These are phyloP conservation scores for Daubentonia madagascariensis DNA, from an alignment of 2,113 vertebrate species.

Conservation along the genomic window DNA sequence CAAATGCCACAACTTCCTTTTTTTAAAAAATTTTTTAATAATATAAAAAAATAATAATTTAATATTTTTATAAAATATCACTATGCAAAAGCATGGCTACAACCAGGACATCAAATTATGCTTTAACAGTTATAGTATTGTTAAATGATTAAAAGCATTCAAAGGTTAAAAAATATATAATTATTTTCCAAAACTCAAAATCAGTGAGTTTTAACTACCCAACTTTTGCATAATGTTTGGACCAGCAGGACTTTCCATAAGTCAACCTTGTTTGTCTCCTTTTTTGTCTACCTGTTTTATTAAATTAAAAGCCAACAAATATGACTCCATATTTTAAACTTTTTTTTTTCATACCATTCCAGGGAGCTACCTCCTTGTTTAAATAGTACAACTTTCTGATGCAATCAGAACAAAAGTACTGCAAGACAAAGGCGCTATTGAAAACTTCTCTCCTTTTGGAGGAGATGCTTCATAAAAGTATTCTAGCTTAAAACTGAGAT, in stretches of 20 bases:
- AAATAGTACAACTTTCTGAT: slow-evolving; percentile 38
- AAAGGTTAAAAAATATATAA: not conserved
- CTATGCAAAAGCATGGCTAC: slow-evolving; percentile 54
- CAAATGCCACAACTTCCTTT: slow-evolving; percentile 37
- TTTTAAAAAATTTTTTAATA: no score
- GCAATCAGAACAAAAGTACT: slow-evolving; percentile 41
- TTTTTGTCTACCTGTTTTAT: slow-evolving; percentile 11
- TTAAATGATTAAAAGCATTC: not conserved
- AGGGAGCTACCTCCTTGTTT: slow-evolving; percentile 2
- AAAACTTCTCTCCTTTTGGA: slow-evolving; percentile 57
- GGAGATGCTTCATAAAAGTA: slow-evolving; percentile 75
- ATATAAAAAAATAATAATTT: no score
- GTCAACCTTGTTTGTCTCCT: not conserved
- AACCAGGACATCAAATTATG: not conserved
- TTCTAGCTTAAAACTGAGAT: slow-evolving; percentile 66
- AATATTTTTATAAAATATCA: slow-evolving; percentile 52
- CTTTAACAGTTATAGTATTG: slow-evolving; percentile 25
- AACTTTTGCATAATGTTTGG: not conserved
- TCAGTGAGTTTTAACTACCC: not conserved
- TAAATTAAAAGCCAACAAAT: slow-evolving; percentile 18
- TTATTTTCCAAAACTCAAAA: not conserved
- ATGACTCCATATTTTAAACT: slow-evolving; percentile 41
- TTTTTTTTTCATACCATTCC: slow-evolving; percentile 10
- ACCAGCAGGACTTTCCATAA: not conserved
- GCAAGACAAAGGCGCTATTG: slow-evolving; percentile 78